Conservation (phyloP, 2,113 vertebrate genomes). For the Octodon degus region DNA sequence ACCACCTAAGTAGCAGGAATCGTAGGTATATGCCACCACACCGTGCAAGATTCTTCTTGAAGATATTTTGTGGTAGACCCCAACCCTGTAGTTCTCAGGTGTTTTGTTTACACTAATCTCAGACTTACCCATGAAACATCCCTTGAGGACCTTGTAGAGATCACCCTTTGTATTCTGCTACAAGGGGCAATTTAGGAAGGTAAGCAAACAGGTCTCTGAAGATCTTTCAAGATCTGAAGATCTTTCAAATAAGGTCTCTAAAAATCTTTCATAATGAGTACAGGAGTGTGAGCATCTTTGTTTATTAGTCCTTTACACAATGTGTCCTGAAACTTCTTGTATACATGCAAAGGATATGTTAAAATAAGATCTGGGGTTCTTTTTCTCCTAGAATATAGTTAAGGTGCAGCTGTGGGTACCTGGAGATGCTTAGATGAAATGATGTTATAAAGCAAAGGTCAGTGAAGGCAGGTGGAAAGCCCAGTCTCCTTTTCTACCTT, state of each 20-base stretch:
- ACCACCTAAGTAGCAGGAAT: not conserved
- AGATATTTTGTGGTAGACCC: not conserved
- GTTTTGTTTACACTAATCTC: not conserved
- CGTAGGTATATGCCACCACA: not conserved
- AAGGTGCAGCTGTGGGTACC: not conserved
- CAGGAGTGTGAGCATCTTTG: not conserved
- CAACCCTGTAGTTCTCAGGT: not conserved
- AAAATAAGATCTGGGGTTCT: not conserved
- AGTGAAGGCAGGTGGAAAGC: not conserved
- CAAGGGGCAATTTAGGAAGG: not conserved
- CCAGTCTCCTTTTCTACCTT: rapidly evolving
- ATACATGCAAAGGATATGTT: not conserved
- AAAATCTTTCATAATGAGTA: not conserved
- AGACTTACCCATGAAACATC: conserved; percentile 37
- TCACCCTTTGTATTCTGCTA: not conserved
- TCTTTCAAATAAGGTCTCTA: too few species aligned
- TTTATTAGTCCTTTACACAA: conserved; percentile 14
- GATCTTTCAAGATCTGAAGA: not conserved
- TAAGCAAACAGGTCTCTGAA: not conserved
- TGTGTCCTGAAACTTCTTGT: not conserved
- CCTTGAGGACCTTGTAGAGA: not conserved
- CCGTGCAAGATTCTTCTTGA: not conserved
- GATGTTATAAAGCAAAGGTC: not conserved
- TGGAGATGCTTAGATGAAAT: not conserved
- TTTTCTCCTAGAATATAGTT: not conserved